These are phyloP conservation scores for Hucho hucho DNA, from an alignment of 2,113 vertebrate genomes.

Conservation along the genomic window DNA sequence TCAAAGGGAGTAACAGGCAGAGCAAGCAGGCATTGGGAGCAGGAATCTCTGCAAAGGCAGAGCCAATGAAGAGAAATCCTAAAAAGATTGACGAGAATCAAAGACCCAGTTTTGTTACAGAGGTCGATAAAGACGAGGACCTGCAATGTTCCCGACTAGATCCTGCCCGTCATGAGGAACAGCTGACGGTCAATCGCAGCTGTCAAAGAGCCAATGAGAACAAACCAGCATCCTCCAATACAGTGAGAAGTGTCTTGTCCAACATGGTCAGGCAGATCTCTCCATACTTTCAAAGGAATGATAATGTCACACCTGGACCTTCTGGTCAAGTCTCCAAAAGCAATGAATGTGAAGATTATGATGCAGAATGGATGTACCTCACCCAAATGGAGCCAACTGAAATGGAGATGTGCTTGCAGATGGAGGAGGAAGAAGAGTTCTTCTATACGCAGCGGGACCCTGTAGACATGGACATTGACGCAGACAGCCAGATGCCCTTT, in stretches of 20 bases:
- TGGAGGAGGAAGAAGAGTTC: constrained; percentile 30
- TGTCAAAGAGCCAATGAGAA: neutral
- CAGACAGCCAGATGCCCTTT: neutral
- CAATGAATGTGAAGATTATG: constrained; percentile 39
- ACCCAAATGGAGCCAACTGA: constrained; percentile 74
- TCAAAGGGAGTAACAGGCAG: constrained; percentile 63
- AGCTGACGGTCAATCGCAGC: neutral
- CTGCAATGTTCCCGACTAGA: constrained; percentile 22
- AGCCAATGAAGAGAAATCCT: neutral
- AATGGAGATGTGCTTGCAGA: constrained; percentile 51
- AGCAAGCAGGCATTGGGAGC: constrained; percentile 14
- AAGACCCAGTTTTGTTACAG: neutral
- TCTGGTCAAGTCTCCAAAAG: neutral
- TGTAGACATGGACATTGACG: constrained; percentile 35
- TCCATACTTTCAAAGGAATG: constrained; percentile 7
- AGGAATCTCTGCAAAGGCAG: neutral
- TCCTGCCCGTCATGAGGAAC: constrained; percentile 3
- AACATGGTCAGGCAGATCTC: neutral
- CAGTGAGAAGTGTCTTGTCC: neutral
- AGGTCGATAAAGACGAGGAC: constrained; percentile 4
- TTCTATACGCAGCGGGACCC: constrained; percentile 19
- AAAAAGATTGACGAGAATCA: neutral
- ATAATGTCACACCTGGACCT: neutral
- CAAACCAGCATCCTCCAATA: neutral
- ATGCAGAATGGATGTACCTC: constrained; percentile 62